Base-by-base conservation (phyloP, 2,113 vertebrate genomes). In the Natator depressus region DNA sequence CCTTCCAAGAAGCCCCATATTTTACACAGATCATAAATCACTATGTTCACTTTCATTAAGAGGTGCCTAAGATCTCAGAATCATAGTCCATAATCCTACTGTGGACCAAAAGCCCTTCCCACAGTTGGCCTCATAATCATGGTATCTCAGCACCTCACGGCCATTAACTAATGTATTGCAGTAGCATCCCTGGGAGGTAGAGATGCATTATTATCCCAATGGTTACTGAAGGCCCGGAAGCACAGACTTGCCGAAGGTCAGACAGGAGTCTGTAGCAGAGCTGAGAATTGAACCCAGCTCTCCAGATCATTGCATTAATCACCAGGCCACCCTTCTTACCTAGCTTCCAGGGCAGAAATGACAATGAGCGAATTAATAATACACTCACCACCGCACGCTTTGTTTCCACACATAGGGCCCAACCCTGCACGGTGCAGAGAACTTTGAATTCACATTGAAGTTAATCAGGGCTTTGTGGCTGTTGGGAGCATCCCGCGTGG, bases 111-210 rank as follows among this genome's bases (percentile, higher is more conserved):
- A 38, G 17, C 57, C 12, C 57, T 29, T 29, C 29, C 25, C 55
- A 53, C 42, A 4, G 19, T n/a, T 84, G 65, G 29, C 11, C 57
- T 27, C 6, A 9, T 0, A 0, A 4, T 1, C 69, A 20, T 2
- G 85, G 8, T 19, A 49, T 51, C 90, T 49, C 69, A 93, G 47
- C 16, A 38, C 27, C 5, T 20, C 46, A 53, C 9, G 2, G 49
- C 46, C 1, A 0, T 35, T 50, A 20, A 10, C 69, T 46, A 29
- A 35, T 38, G 10, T 72, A 16, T 20, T 10, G 69, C 79, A 38
- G 13, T 10, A 87, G 10, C 0, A 0, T 31, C 59, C 55, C 80
- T 79, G 83, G 16, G 25, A 29, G 25, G 7, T 3, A 46, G 54
- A 29, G 72, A 35, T 92, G 82, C 10, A 24, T 25, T 92, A 38